Percentiles rank a stretch among this genome's conserved stretches.
Conservation (phyloP, 2,888 invertebrate genomes). For the Thereva nobilitata region DNA sequence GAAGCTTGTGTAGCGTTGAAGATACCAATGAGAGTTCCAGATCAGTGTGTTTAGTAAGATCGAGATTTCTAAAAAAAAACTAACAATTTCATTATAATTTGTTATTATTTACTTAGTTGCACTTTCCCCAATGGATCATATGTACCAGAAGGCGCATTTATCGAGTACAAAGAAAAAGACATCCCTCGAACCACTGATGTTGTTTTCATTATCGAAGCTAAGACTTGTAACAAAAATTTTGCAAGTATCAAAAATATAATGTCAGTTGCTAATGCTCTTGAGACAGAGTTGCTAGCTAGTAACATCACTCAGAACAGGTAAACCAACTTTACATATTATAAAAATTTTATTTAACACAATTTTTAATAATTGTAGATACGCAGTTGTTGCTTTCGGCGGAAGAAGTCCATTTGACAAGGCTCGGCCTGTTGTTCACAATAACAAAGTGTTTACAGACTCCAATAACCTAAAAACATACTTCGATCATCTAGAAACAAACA, state of each 20-base stretch:
- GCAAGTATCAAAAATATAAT: slow-evolving; percentile 70
- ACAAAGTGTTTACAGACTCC: slow-evolving; percentile 66
- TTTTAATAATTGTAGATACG: slow-evolving; percentile 64
- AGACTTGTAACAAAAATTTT: slow-evolving; percentile 76
- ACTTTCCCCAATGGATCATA: slow-evolving; percentile 68
- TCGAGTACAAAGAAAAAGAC: slow-evolving; percentile 63
- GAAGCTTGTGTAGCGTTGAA: slow-evolving; percentile 75
- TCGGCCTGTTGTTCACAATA: slow-evolving; percentile 73
- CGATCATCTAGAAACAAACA: slow-evolving; percentile 70
- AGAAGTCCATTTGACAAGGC: slow-evolving; percentile 72
- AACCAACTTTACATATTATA: not conserved
- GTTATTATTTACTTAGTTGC: slow-evolving; percentile 63
- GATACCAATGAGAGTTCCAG: slow-evolving; percentile 78
- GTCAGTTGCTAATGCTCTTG: slow-evolving; percentile 67
- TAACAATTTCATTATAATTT: not conserved
- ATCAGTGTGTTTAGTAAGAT: slow-evolving; percentile 76
- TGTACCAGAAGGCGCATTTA: slow-evolving; percentile 76
- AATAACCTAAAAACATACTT: slow-evolving; percentile 70
- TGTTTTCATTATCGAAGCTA: slow-evolving; percentile 87
- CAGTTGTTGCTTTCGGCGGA: slow-evolving; percentile 82
- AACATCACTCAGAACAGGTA: slow-evolving; percentile 72
- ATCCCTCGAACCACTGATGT: slow-evolving; percentile 78
- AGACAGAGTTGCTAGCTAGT: slow-evolving; percentile 69
- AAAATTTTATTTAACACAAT: slow-evolving; percentile 1
- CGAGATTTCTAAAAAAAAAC: not conserved